These are phyloP conservation scores for Toxotes jaculatrix DNA, from an alignment of 2,113 vertebrate species.

Conservation along the genomic window DNA sequence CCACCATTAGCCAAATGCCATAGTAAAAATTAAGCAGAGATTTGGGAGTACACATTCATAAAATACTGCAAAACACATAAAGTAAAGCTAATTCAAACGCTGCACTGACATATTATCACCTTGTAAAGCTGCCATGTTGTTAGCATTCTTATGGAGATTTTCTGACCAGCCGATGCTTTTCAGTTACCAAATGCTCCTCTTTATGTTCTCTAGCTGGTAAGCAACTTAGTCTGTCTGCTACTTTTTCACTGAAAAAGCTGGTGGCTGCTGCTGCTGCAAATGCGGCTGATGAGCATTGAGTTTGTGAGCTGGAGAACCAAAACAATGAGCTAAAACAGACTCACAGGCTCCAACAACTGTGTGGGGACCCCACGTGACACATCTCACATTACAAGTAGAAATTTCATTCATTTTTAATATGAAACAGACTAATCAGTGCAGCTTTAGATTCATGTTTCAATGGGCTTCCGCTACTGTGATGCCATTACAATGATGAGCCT, in stretches of 20 bases:
- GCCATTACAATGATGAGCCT: background rate
- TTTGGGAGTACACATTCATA: background rate
- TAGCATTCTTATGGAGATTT: background rate
- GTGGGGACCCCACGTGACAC: no score
- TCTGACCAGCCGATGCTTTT: background rate
- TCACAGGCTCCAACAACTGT: background rate
- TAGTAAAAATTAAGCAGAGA: slow-evolving; percentile 6
- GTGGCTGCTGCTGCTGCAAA: background rate
- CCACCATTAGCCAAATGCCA: background rate
- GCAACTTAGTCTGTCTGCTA: background rate
- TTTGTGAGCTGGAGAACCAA: background rate
- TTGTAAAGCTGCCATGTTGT: no score
- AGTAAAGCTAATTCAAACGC: background rate
- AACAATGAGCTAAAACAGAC: background rate
- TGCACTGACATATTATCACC: background rate
- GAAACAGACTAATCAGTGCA: background rate
- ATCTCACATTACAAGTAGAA: background rate
- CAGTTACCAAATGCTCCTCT: background rate
- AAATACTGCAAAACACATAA: background rate
- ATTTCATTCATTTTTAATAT: background rate
- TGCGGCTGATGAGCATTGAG: background rate
- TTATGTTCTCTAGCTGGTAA: background rate
- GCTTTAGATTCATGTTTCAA: no score
- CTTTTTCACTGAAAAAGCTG: background rate
- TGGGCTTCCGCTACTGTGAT: background rate